A percentile compares a stretch with the other conserved stretches of the same genome.
phyloP scores from a whole-genome alignment of 2,888 invertebrate genomes.

The Sarcophaga subvicina region DNA sequence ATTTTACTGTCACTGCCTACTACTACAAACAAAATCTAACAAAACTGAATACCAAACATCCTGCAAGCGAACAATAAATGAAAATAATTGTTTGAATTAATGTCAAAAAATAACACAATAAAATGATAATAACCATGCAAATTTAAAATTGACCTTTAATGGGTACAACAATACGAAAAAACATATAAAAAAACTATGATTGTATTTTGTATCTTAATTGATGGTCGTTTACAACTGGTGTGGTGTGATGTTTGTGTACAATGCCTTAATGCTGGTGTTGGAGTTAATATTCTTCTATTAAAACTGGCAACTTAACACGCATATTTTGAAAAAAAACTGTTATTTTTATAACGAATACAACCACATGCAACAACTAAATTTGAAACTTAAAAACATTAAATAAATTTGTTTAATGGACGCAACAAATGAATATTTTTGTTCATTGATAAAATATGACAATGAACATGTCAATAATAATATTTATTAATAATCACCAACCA shows the following conservation, averaged over 20 bases:
- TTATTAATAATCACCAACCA: slow-evolving; percentile 40
- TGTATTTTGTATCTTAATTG: slow-evolving; percentile 30
- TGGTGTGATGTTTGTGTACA: slow-evolving; percentile 2
- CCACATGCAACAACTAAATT: slow-evolving; percentile 31
- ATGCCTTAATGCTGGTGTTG: slow-evolving; percentile 26
- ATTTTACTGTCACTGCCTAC: slow-evolving; percentile 48
- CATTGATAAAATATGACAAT: slow-evolving; percentile 49
- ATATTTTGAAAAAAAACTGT: slow-evolving; percentile 25
- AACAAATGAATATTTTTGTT: slow-evolving; percentile 44
- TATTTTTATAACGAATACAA: slow-evolving; percentile 46
- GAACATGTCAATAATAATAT: slow-evolving; percentile 22
- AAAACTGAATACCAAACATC: slow-evolving; percentile 44
- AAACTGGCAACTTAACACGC: slow-evolving; percentile 38
- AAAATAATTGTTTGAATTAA: slow-evolving; percentile 59
- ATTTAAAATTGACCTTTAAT: slow-evolving; percentile 52
- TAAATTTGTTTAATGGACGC: slow-evolving; percentile 39
- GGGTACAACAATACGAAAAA: slow-evolving; percentile 22
- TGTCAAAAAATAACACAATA: slow-evolving; percentile 56
- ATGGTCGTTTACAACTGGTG: slow-evolving; percentile 10
- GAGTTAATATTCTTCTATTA: slow-evolving; percentile 24
- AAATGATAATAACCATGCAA: slow-evolving; percentile 56
- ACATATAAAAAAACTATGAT: slow-evolving; percentile 35
- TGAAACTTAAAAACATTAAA: slow-evolving; percentile 8
- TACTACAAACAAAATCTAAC: slow-evolving; percentile 55
- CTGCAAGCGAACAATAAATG: slow-evolving; percentile 9